Base-by-base conservation (phyloP, 2,113 vertebrate species). In the Fulmarus glacialis region DNA sequence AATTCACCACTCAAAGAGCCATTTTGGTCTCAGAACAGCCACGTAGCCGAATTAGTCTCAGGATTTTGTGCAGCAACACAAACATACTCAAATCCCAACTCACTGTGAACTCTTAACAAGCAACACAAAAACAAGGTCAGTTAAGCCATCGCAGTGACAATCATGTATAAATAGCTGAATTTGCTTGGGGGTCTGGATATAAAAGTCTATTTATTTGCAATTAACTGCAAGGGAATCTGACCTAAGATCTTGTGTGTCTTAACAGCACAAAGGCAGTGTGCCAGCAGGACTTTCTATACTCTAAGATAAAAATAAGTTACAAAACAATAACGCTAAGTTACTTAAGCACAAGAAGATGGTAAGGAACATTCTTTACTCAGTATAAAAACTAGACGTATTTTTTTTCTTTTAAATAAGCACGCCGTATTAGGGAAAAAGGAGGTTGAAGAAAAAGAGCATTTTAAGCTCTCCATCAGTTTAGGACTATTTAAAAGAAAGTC, bases 11-110 rank as follows among this genome's bases (percentile, higher is more conserved):
- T 68, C 53, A 24, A 27, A 64, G n/a, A 81, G 45, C 40, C 50
- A 36, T 34, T 78, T 27, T 47, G 55, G 16, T 64, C 55, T 70
- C 67, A 42, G 32, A 72, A 79, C 43, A 79, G 62, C 11, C 27
- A 70, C 13, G 4, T 0, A 4, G 32, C 45, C 4, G 0, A 48
- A 40, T 73, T 34, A 88, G 36, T 34, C 42, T 78, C 34, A 23
- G 32, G n/a, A 64, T 15, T 23, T 88, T 64, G 50, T 48, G 23
- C 13, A 30, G 42, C 52, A 88, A 66, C 27, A 75, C 40, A 87
- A 58, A 64, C n/a, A 59, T 9, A 40, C 27, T 15, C 15, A 27
- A 52, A 86, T 48, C 42, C 52, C 22, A 62, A 36, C 47, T n/a
- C 43, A 36, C 42, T 58, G 34, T 15, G 40, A 88, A 53, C 36